phyloP scores from a whole-genome alignment of 2,113 vertebrate genomes.

The Nerophis ophidion region DNA sequence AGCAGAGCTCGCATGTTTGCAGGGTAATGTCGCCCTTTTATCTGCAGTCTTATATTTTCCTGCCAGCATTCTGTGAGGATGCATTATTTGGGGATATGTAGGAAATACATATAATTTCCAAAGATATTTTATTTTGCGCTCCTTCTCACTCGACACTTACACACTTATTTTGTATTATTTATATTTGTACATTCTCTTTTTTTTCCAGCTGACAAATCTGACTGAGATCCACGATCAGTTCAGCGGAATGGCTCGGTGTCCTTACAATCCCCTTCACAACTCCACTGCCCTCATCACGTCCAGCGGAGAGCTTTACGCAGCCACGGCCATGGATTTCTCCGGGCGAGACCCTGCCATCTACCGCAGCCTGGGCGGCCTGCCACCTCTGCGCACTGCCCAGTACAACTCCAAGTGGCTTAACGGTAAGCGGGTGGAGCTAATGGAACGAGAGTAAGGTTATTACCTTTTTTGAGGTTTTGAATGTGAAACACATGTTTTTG shows the following conservation, averaged over 20 bases:
- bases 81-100: constrained; percentile 15
- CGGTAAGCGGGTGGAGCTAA: constrained; percentile 66
- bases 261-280: constrained; percentile 95
- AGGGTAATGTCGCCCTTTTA: constrained; percentile 53
- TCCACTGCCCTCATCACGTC: constrained; percentile 94
- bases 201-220: constrained; percentile 82
- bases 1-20: constrained; percentile 38
- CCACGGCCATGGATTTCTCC: constrained; percentile 96
- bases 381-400: constrained; percentile 91
- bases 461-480: no score
- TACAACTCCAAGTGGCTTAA: constrained; percentile 99
- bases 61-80: constrained; percentile 19
- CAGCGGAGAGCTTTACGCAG: constrained; percentile 90
- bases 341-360: constrained; percentile 96
- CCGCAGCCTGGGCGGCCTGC: constrained; percentile 86
- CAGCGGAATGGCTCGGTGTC: constrained; percentile 97
- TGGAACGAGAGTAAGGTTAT: not conserved
- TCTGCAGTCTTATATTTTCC: constrained; percentile 22
- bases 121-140: constrained; percentile 7
- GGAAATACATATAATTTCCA: constrained; percentile 8
- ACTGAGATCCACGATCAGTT: constrained; percentile 94
- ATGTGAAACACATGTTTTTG: no score
- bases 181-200: not conserved
- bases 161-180: not conserved
- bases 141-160: constrained; percentile 1